Conservation (phyloP, 1,140 invertebrate genomes). For the Listronotus bonariensis region DNA sequence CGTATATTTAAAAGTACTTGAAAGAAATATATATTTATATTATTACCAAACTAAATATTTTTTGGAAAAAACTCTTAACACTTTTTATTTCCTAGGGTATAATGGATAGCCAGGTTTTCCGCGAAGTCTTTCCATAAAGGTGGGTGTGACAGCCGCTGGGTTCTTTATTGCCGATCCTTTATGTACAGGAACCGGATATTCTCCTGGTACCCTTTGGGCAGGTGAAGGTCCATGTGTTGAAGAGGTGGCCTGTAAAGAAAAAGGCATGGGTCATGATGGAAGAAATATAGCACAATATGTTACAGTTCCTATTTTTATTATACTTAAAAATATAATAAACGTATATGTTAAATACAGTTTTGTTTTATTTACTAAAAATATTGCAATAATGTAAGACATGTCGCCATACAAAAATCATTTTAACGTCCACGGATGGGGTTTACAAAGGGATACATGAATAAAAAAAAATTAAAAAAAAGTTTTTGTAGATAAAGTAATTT, state of each 20-base stretch:
- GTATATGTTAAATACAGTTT: no score
- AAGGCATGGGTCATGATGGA: neutral
- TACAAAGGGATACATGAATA: no score
- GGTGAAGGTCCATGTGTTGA: conserved; percentile 32
- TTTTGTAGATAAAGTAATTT: no score
- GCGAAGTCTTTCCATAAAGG: conserved; percentile 27
- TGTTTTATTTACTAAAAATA: no score
- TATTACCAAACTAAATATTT: no score
- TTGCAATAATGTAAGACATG: no score
- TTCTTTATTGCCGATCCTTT: conserved; percentile 1
- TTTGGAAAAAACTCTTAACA: neutral
- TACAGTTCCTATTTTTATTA: conserved; percentile 6
- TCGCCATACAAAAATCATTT: no score
- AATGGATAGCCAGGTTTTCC: conserved; percentile 10
- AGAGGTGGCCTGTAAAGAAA: neutral
- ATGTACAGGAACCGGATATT: conserved; percentile 13
- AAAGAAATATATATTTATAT: no score
- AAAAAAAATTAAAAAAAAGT: no score
- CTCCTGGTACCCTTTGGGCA: conserved; percentile 30
- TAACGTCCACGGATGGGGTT: no score
- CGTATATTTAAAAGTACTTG: no score
- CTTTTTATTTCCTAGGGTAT: conserved; percentile 26
- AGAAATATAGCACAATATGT: neutral
- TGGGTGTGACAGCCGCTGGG: conserved; percentile 12
- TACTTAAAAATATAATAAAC: neutral